These are phyloP conservation scores for Scytalopus superciliaris DNA, from an alignment of 2,113 vertebrate genomes.

Conservation along the genomic window DNA sequence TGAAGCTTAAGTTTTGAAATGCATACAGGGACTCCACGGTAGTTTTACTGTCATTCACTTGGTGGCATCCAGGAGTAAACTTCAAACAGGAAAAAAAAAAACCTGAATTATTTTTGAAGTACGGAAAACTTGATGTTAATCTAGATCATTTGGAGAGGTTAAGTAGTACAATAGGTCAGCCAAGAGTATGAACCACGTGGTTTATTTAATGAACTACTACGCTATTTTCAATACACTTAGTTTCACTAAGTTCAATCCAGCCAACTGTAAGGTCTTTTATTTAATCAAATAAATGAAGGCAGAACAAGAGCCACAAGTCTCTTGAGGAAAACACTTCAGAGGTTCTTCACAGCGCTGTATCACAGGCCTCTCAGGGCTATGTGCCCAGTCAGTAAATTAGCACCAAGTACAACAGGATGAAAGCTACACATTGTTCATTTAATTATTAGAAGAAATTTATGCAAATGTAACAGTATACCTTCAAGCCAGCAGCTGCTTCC, in stretches of 20 bases:
- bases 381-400: not conserved
- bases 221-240: not conserved
- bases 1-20: not conserved
- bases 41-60: not conserved
- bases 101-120: not conserved
- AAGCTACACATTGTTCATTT: not conserved
- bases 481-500: not conserved
- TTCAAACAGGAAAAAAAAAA: not conserved
- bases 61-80: not conserved
- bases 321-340: not conserved
- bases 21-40: not conserved
- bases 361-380: not conserved
- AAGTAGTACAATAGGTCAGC: not conserved
- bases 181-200: not conserved
- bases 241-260: not conserved
- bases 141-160: not conserved
- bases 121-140: not conserved
- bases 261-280: not conserved
- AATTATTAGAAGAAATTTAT: not conserved
- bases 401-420: not conserved
- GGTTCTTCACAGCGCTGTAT: not conserved
- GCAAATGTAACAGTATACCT: not conserved
- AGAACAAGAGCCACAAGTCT: not conserved
- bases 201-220: not conserved
- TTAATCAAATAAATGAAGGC: not conserved